Evolutionary conservation across 64 coral and sea anemone genomes (phyloP).

Genomic region (Montipora capricornis): DNA sequence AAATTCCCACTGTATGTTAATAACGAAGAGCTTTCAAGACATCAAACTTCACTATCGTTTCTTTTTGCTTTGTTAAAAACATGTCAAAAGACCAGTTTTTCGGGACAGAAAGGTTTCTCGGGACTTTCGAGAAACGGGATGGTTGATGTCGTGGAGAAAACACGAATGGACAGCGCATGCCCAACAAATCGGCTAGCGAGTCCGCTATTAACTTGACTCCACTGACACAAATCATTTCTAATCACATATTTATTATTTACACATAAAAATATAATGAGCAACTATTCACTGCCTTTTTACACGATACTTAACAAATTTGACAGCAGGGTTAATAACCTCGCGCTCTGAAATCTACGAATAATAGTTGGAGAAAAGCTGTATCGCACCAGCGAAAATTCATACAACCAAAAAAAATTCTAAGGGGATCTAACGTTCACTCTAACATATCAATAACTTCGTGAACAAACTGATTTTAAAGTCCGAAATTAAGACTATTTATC

Average conservation of each 20-base stretch:
- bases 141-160: not conserved
- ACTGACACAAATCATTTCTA: not conserved
- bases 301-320: constrained; percentile 45
- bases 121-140: not conserved
- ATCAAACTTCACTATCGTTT: no score
- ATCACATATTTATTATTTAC: constrained; percentile 44
- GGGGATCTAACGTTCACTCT: not conserved
- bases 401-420: not conserved
- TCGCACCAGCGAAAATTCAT: not conserved
- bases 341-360: not conserved
- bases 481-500: not conserved
- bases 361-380: not conserved
- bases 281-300: constrained; percentile 22
- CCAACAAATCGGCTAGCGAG: no score
- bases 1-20: no score
- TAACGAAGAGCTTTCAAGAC: no score
- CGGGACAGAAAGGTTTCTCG: not conserved
- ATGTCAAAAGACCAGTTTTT: no score
- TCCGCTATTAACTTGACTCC: no score
- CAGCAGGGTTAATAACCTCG: no score
- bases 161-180: no score
- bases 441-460: not conserved
- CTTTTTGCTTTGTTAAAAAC: no score
- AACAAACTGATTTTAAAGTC: constrained; percentile 2
- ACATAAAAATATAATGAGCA: constrained; percentile 57